Conservation (phyloP, 2,797 vertebrate genomes). For the Pseudochirops corinnae region DNA sequence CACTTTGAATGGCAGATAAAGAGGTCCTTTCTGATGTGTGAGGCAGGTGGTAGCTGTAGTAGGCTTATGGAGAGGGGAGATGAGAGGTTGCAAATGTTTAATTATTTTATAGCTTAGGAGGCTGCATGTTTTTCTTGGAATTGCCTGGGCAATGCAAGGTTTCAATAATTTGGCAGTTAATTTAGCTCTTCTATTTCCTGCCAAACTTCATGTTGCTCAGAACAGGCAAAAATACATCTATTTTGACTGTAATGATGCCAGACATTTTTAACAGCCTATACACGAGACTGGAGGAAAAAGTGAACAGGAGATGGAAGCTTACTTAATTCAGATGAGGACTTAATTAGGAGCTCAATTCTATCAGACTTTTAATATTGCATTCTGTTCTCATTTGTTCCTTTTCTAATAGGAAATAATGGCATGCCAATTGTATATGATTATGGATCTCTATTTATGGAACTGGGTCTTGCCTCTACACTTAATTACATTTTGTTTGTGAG, state of each 20-base stretch:
- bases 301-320: constrained; percentile 52
- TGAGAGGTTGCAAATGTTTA: not conserved
- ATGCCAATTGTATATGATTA: constrained; percentile 78
- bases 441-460: constrained; percentile 77
- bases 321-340: constrained; percentile 74
- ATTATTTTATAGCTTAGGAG: constrained; percentile 47
- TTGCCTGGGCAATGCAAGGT: constrained; percentile 35
- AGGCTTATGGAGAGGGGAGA: constrained; percentile 15
- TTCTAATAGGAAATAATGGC: constrained; percentile 78
- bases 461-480: constrained; percentile 73
- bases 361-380: constrained; percentile 74
- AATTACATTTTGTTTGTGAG: constrained; percentile 77
- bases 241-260: constrained; percentile 75
- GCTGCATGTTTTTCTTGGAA: constrained; percentile 44
- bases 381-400: constrained; percentile 76
- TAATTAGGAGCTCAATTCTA: constrained; percentile 79
- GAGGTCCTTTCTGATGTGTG: constrained; percentile 20
- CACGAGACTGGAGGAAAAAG: constrained; percentile 69
- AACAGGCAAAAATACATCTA: constrained; percentile 67
- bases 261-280: constrained; percentile 72
- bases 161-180: constrained; percentile 59
- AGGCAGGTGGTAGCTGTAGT: constrained; percentile 20
- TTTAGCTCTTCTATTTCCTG: constrained; percentile 45
- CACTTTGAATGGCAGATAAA: constrained; percentile 14
- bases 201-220: constrained; percentile 65